Percentiles rank a stretch among this genome's conserved stretches.
These are phyloP conservation scores for Fulmarus glacialis DNA, from an alignment of 2,113 vertebrate genomes.

Conservation along the genomic window DNA sequence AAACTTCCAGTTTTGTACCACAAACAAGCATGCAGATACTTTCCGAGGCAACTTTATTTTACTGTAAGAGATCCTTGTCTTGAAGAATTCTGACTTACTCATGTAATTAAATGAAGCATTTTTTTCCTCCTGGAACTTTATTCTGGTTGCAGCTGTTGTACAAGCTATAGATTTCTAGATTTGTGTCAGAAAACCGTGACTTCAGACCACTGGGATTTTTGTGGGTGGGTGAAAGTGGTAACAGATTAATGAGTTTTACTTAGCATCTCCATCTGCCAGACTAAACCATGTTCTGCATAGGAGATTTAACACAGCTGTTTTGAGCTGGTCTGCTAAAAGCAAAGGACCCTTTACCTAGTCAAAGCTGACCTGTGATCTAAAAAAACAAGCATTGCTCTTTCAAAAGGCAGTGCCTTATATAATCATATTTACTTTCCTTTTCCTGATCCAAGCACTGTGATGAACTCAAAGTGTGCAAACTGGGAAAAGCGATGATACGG, in stretches of 20 bases:
- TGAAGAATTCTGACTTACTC: background rate
- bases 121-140: background rate
- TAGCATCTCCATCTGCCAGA: conserved; percentile 56
- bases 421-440: background rate
- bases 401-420: background rate
- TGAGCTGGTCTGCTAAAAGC: background rate
- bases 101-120: background rate
- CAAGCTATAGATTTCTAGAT: conserved; percentile 31
- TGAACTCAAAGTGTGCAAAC: background rate
- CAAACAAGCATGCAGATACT: background rate
- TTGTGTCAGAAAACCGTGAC: conserved; percentile 48
- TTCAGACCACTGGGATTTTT: conserved; percentile 57
- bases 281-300: background rate
- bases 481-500: background rate
- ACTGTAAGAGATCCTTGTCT: background rate
- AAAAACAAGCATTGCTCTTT: background rate
- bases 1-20: background rate
- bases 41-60: background rate
- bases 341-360: background rate
- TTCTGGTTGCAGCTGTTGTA: conserved; percentile 58
- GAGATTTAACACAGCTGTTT: conserved; percentile 44
- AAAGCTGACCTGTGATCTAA: background rate
- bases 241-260: conserved; percentile 56
- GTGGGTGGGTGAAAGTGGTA: conserved; percentile 63
- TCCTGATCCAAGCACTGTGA: background rate